Percentiles rank a stretch among this genome's conserved stretches.
These are phyloP conservation scores for Maconellicoccus hirsutus DNA, from an alignment of 1,140 invertebrate genomes.

Conservation along the genomic window DNA sequence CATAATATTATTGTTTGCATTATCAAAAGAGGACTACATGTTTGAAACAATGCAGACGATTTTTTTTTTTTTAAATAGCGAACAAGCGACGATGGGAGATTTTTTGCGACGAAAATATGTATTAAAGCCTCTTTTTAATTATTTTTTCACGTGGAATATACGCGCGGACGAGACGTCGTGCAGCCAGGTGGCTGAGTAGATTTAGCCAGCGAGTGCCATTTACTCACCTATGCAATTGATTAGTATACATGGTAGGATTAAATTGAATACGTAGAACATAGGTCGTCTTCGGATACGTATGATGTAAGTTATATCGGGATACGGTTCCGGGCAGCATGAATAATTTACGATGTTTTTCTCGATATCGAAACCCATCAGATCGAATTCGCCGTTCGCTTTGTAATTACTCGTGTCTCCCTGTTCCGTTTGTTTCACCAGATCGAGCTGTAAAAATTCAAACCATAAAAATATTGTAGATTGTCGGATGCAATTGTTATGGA, in stretches of 20 bases:
- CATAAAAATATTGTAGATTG: background rate
- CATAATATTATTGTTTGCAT: too few relatives aligned
- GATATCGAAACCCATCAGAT: constrained; percentile 58
- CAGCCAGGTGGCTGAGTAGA: too few relatives aligned
- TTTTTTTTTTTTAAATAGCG: too few relatives aligned
- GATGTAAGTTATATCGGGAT: constrained; percentile 53
- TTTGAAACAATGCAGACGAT: too few relatives aligned
- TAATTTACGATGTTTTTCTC: constrained; percentile 56
- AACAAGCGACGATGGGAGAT: too few relatives aligned
- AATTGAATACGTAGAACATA: constrained; percentile 84
- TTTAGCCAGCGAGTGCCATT: too few relatives aligned
- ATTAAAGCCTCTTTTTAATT: too few relatives aligned
- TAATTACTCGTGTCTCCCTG: constrained; percentile 64
- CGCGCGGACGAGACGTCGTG: too few relatives aligned
- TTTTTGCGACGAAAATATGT: too few relatives aligned
- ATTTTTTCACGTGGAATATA: too few relatives aligned
- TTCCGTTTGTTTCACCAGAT: constrained; percentile 55
- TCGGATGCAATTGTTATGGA: too few relatives aligned
- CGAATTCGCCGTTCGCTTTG: constrained; percentile 67
- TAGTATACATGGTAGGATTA: constrained; percentile 77
- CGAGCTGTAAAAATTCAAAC: constrained; percentile 43
- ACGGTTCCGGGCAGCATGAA: constrained; percentile 54
- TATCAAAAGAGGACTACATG: too few relatives aligned
- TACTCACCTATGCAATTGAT: constrained; percentile 70
- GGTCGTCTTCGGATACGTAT: constrained; percentile 63